Base-by-base conservation (phyloP, 2,888 invertebrate genomes). In the Eupeodes luniger region DNA sequence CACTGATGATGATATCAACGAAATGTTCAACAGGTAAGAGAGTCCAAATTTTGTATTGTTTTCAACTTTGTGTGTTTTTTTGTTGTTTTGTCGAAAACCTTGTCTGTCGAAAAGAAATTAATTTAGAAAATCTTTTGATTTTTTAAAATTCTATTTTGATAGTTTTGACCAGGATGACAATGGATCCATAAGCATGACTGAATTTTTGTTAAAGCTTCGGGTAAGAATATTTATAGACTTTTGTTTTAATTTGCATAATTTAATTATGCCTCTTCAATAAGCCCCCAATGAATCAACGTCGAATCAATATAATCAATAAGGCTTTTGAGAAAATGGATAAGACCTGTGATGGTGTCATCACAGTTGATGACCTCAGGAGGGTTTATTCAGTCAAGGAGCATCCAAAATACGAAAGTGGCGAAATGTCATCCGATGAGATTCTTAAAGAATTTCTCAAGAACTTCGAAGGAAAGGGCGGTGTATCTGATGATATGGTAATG, bases 311-410 rank as follows among this genome's bases (percentile, higher is more conserved):
- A 11, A 96, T 98, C 14, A 96, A 96, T 84, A 96, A 96, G 91
- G 98, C 97, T 0, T 98, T 98, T 92, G 95, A 94, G 90, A 98
- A 98, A 93, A 94, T 98, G 94, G 98, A 98, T 93, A 96, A 95
- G 93, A 96, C 96, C 12, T 96, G 96, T 0, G 98, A 98, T 92
- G 98, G 97, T 0, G 93, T 95, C 69, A 96, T 98, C 84, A 96
- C 97, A 0, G 92, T 96, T 0, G 96, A 96, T 0, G 98, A 98
- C 92, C 94, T 98, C 47, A 96, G 91, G 88, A 95, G 95, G 3
- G 96, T 98, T 0, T 98, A 98, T 92, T 96, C 96, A 66, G 97
- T 97, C 0, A 96, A 96, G 90, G 95, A 96, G 55, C 96, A 98
- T 93, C 97, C 98, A 0, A 96, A 97, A 93, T 96, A 97, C 92